Conservation (phyloP, 2,888 invertebrate species). For the Dynastes hyllus region DNA sequence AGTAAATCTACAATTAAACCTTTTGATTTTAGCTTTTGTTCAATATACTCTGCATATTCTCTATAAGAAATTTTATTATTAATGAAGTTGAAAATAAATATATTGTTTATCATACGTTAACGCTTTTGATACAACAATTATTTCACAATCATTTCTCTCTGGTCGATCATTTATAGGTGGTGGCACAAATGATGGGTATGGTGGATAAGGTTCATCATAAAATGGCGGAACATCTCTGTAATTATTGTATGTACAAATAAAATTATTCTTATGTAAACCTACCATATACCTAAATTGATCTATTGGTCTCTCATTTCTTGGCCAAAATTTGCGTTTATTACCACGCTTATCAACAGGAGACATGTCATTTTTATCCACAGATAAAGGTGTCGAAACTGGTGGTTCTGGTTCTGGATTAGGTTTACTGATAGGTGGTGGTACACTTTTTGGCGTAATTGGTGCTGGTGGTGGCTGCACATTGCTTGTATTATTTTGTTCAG, state of each 20-base stretch:
- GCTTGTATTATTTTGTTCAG: slow-evolving; percentile 20
- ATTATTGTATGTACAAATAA: slow-evolving; percentile 7
- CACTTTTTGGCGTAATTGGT: slow-evolving; percentile 32
- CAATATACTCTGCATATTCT: slow-evolving; percentile 92
- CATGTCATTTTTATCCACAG: slow-evolving; percentile 37
- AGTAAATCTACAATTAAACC: slow-evolving; percentile 89
- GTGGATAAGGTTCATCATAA: slow-evolving; percentile 66
- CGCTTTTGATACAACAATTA: slow-evolving; percentile 87
- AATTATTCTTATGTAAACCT: neutral
- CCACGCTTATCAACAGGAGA: slow-evolving; percentile 46
- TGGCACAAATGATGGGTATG: slow-evolving; percentile 62
- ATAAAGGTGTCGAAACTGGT: slow-evolving; percentile 18
- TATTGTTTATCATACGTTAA: slow-evolving; percentile 78
- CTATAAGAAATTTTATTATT: slow-evolving; percentile 68
- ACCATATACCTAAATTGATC: slow-evolving; percentile 49
- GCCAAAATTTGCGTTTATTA: slow-evolving; percentile 50
- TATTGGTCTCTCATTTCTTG: slow-evolving; percentile 48
- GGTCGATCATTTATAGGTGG: slow-evolving; percentile 65
- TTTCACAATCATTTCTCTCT: slow-evolving; percentile 91
- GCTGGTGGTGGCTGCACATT: slow-evolving; percentile 1
- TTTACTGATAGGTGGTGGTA: slow-evolving; percentile 10
- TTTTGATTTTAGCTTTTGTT: slow-evolving; percentile 83
- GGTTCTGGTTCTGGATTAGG: slow-evolving; percentile 27
- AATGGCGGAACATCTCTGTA: slow-evolving; percentile 55
- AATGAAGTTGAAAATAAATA: slow-evolving; percentile 4